Evolutionary conservation across 2,113 vertebrate genomes (phyloP).

Genomic region (Hippocampus guttulatus): DNA sequence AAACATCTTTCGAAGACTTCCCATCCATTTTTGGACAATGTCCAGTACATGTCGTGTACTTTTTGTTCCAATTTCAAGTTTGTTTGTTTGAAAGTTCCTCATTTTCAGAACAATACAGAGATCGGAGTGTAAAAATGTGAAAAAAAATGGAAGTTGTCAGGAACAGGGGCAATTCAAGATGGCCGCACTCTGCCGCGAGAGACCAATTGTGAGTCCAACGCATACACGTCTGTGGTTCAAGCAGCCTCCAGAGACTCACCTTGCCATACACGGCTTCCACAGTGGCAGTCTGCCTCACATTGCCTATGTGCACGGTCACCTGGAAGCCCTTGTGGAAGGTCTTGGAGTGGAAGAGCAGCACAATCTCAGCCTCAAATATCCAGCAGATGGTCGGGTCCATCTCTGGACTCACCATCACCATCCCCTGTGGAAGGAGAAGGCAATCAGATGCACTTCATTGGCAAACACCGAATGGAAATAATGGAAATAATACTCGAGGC

Average conservation of each 20-base stretch:
- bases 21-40: too few species aligned
- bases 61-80: too few species aligned
- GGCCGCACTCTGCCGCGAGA: too few species aligned
- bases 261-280: conserved; percentile 92
- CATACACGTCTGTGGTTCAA: background rate
- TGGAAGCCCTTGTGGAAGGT: conserved; percentile 97
- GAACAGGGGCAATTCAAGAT: too few species aligned
- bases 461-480: background rate
- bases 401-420: conserved; percentile 98
- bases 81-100: too few species aligned
- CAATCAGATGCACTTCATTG: too few species aligned
- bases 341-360: conserved; percentile 92
- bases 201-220: background rate
- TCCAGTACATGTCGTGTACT: too few species aligned
- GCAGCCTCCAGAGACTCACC: conserved; percentile 69
- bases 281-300: conserved; percentile 90
- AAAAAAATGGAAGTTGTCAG: too few species aligned
- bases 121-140: too few species aligned
- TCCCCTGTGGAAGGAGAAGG: conserved; percentile 73
- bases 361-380: conserved; percentile 94
- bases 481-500: background rate
- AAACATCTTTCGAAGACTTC: too few species aligned
- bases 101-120: too few species aligned
- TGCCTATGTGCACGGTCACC: conserved; percentile 94
- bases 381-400: conserved; percentile 97